Evolutionary conservation across 2,113 vertebrate genomes (phyloP), one percentile per base, ranked within the genome.

Genomic region (Rostratula benghalensis): DNA sequence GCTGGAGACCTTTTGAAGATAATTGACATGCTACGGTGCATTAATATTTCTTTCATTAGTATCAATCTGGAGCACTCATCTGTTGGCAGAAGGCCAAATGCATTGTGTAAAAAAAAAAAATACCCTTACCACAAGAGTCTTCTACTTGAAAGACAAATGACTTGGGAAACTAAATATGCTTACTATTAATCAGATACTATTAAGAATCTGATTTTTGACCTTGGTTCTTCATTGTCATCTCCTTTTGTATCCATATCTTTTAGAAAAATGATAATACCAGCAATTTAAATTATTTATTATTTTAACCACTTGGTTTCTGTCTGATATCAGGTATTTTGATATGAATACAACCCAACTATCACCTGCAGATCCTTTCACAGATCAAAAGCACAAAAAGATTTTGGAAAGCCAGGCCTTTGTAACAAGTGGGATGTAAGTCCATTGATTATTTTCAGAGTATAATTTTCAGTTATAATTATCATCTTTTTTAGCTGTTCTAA

Each of bases 11-110:
- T 75, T n/a, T 21, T 57, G 54, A 89, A 73, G 83, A 95, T 96
- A 96, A 97, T 73, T 95, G 95, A 95, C 93, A 93, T 85, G 96
- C 83, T 91, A 96, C 3, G 13, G 91, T 87, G 94, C 94, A 94
- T 96, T 97, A 97, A 96, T 95, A 96, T 87, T 90, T 95, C 90
- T 76, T 54, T 93, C 84, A 48, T 97, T 63, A 50, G 87, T 77
- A 87, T 90, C 96, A 86, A 74, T 93, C 94, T 96, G 78, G 67
- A 96, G 81, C 1, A 3, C 70, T 97, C 81, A 87, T 94, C 48
- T 82, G 51, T 80, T 84, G 95, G 98, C 91, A 93, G 79, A 86
- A 83, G 60, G 82, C 88, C 95, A 69, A 70, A 41, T 11, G 81
- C 71, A 87, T 94, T 94, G 89, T 93, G 20, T 95, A 69, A 80